phyloP scores from a whole-genome alignment of 2,797 vertebrate genomes.

The Anas bernieri region DNA sequence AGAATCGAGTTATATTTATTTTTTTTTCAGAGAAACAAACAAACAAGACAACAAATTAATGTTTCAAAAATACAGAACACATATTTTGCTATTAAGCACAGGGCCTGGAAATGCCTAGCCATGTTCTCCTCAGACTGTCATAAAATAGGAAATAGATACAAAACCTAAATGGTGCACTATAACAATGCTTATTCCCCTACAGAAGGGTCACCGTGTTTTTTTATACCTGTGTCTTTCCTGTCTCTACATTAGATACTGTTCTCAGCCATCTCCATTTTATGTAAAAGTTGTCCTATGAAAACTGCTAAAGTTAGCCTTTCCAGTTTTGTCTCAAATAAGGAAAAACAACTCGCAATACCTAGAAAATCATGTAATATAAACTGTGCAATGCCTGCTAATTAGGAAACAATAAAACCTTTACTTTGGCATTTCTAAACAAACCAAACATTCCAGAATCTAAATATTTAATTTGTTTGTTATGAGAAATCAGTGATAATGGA shows the following conservation, averaged over 20 bases:
- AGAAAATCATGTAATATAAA: not conserved
- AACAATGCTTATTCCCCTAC: not conserved
- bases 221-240: not conserved
- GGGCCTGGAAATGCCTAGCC: not conserved
- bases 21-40: not conserved
- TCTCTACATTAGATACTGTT: not conserved
- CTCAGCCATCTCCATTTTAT: not conserved
- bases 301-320: not conserved
- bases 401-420: not conserved
- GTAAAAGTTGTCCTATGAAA: not conserved
- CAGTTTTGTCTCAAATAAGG: not conserved
- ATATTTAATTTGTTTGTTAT: not conserved
- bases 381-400: not conserved
- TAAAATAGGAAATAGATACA: not conserved
- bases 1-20: not conserved
- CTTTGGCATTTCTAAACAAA: not conserved
- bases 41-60: not conserved
- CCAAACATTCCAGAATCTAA: not conserved
- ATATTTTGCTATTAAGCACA: not conserved
- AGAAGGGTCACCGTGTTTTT: not conserved
- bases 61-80: not conserved
- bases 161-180: fast-evolving
- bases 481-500: not conserved
- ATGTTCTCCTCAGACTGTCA: not conserved
- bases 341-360: not conserved